phyloP scores from a whole-genome alignment of 1,140 invertebrate genomes.

The Trigoniulus corallinus region DNA sequence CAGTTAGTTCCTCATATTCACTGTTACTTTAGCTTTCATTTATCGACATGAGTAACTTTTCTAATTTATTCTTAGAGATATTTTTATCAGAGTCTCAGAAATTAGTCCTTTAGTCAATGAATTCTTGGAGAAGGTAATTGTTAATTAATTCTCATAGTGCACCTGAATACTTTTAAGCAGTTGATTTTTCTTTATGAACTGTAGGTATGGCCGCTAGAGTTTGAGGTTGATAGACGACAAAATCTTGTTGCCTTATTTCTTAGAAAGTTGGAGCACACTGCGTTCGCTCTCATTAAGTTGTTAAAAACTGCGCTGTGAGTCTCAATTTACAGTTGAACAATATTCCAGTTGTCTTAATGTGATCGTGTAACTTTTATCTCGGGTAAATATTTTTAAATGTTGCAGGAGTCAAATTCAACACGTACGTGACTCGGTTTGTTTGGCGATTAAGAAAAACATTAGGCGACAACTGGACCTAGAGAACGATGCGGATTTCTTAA shows the following conservation, averaged over 20 bases:
- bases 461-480: neutral
- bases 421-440: neutral
- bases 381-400: neutral
- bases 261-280: neutral
- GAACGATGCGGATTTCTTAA: conserved; percentile 1
- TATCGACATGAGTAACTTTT: neutral
- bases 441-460: neutral
- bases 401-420: neutral
- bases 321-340: neutral
- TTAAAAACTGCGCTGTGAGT: neutral
- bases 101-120: neutral
- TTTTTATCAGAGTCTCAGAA: neutral
- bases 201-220: neutral
- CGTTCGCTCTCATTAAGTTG: neutral
- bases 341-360: neutral
- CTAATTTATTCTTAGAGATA: neutral
- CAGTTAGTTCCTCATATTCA: neutral
- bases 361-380: neutral
- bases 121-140: neutral
- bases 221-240: neutral
- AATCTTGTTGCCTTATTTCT: neutral
- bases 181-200: neutral
- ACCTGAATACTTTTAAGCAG: neutral
- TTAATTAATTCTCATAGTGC: neutral
- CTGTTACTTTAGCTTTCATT: neutral